Base-by-base conservation (phyloP, 2,888 invertebrate species). In the Oscheius myriophilus region DNA sequence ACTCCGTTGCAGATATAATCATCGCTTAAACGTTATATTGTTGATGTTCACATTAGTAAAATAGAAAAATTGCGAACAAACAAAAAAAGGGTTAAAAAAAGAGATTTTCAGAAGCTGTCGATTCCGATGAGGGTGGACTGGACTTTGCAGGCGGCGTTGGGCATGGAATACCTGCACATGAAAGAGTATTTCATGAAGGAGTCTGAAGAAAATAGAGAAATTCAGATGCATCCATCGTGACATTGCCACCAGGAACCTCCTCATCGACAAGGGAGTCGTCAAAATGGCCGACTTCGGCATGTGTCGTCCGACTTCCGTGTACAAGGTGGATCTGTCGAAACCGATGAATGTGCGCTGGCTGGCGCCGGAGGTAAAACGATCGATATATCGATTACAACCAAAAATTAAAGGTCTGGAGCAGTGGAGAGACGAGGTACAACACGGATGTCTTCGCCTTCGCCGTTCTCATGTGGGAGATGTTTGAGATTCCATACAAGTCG, bases 231-330 rank as follows among this genome's bases (percentile, higher is more conserved):
- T 82, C 54, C 82, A 82, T 66, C 79, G 82, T 42, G 82, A 82
- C 67, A 80, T 82, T 58, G 82, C 82, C 41, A 68, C 81, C 11
- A 71, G 82, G 2, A 82, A 82, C 66, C 82, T 81, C 59, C 79
- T 82, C 33, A 72, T 82, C 45, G 71, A 73, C 55, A 73, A 70
- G 3, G 72, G 67, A 12, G 66, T 72, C 51, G 72, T 82, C 21
- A 82, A 82, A 67, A 67, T 82, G 53, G 82, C 82, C 21, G 82
- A 82, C 63, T 82, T 82, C 64, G 82, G 82, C 57, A 82, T 82
- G 82, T 82, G 82, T 53, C 73, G 81, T 33, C 70, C 72, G 21
- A 75, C 73, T 1, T 49, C 71, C 23, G 72, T 75, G 45, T 76
- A 76, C 62, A 76, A 79, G 67, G 76, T 79, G 42, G 82, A 82